Evolutionary conservation across 2,888 invertebrate genomes (phyloP), one percentile per base, ranked within the genome.

Genomic region (Ectemnius cavifrons): DNA sequence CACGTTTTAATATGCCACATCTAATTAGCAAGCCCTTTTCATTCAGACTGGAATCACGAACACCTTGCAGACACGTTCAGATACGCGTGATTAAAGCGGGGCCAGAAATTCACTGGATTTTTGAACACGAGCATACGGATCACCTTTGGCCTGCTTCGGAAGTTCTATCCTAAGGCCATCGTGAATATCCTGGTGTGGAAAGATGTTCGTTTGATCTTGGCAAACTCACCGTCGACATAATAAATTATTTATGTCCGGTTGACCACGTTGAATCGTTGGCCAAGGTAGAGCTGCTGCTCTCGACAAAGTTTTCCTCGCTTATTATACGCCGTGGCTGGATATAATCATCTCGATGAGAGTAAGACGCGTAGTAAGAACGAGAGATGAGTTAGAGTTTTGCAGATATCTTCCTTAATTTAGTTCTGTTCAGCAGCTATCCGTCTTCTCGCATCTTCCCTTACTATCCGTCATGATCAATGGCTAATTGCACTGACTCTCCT

Each of bases 401-500:
- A 28, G 69, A 78, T 23, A 82, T 74, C 72, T 72, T 64, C 20
- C 60, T 57, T 67, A 71, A 78, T 77, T 73, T 64, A 49, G 27
- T 56, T 49, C 63, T 47, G 62, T 27, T 8, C 49, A n/a, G 28
- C 47, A 16, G 18, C 8, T 11, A 6, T 37, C 37, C 8, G 37
- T 37, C 37, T 37, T 11, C 20, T 61, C 61, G 45, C 45, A 18
- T 61, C 46, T 18, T 4, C 2, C 4, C 20, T 45, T 46, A 4
- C 37, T 37, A 11, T 23, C 2, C 23, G 3, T 23, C 23, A 3
- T 77, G 75, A 80, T 83, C 81, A 80, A 83, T 83, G 81, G 71
- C 77, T 80, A 83, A 83, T 83, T 83, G 82, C 81, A 79, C 77
- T 71, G 60, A 61, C 63, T 65, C 49, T 71, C 37, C 11, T 37